Evolutionary conservation across 2,888 invertebrate genomes (phyloP).

Genomic region (Euproctis similis): DNA sequence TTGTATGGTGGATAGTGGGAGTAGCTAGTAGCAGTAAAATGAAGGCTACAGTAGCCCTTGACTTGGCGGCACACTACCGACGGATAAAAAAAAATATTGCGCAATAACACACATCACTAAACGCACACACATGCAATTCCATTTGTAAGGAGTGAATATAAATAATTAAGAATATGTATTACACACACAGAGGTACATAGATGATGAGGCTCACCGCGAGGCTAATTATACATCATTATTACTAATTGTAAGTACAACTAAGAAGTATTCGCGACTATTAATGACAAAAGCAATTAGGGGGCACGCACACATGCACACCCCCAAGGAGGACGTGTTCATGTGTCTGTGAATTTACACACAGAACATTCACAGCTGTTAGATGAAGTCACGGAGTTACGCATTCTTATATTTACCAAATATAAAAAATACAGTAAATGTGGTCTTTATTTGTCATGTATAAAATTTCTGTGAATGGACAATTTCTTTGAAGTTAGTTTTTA

Average conservation of each 20-base stretch:
- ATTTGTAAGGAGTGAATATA: too few relatives aligned
- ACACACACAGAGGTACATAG: slow-evolving; percentile 14
- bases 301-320: slow-evolving; percentile 45
- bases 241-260: slow-evolving; percentile 70
- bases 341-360: slow-evolving; percentile 7
- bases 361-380: too few relatives aligned
- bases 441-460: too few relatives aligned
- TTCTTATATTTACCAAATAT: too few relatives aligned
- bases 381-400: too few relatives aligned
- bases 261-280: slow-evolving; percentile 74
- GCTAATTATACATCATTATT: slow-evolving; percentile 73
- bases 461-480: too few relatives aligned
- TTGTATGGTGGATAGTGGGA: too few relatives aligned
- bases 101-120: slow-evolving; percentile 2
- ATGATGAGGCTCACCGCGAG: slow-evolving; percentile 30
- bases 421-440: too few relatives aligned
- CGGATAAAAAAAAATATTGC: slow-evolving; percentile 3
- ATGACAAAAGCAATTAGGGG: slow-evolving; percentile 75
- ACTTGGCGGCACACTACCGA: too few relatives aligned
- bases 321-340: slow-evolving; percentile 17
- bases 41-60: too few relatives aligned
- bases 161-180: slow-evolving; percentile 5
- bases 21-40: too few relatives aligned
- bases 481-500: too few relatives aligned
- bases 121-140: slow-evolving; percentile 1